Evolutionary conservation across 30 jellyfish, hydroid and myxozoan genomes (phyloP).

Genomic region (Phacellophora camtschatica): DNA sequence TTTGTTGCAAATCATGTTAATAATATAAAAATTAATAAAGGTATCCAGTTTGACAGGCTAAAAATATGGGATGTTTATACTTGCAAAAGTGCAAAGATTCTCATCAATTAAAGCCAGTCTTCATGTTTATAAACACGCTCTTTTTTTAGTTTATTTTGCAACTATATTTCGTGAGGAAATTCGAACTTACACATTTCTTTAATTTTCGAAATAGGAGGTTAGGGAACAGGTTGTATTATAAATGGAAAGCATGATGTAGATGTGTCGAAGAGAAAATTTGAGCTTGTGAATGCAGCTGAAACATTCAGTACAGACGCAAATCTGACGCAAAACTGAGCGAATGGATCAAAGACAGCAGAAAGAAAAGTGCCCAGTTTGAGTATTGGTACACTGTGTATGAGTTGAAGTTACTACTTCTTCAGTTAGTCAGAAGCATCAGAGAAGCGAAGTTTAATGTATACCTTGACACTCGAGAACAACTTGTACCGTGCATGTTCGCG

Average conservation of each 20-base stretch:
- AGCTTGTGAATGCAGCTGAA: not conserved
- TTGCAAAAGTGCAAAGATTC: too few species aligned
- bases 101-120: too few species aligned
- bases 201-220: too few species aligned
- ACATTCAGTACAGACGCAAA: not conserved
- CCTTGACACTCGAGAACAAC: not conserved
- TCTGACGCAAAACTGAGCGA: not conserved
- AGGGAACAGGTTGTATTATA: not conserved
- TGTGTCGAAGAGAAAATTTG: slow-evolving; percentile 6
- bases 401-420: not conserved
- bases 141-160: too few species aligned
- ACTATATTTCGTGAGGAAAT: too few species aligned
- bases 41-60: not conserved
- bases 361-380: not conserved
- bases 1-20: not conserved
- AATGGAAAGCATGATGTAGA: not conserved
- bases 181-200: too few species aligned
- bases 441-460: not conserved
- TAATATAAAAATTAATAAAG: too few species aligned
- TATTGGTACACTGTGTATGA: slow-evolving; percentile 19
- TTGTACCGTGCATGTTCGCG: slow-evolving; percentile 20
- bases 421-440: slow-evolving; percentile 11
- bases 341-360: not conserved
- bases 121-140: too few species aligned
- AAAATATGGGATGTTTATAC: too few species aligned